Base-by-base conservation (phyloP, 2,888 invertebrate species). In the Leucophora obtusa region DNA sequence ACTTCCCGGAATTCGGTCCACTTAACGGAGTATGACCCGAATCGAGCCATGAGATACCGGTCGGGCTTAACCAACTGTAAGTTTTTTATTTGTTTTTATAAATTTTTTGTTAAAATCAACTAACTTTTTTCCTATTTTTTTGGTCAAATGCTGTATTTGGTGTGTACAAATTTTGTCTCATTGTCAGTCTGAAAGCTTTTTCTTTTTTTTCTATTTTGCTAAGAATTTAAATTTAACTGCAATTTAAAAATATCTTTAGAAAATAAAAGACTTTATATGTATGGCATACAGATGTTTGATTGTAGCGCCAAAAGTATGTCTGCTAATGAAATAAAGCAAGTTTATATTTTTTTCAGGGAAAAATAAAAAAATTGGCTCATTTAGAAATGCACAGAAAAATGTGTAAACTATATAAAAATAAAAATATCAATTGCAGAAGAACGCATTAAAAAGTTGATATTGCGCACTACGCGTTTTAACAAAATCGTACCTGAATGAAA, bases 361-460 rank as follows among this genome's bases (percentile, higher is more conserved):
- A 28, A 28, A 6, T 28, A 4, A 28, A 38, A 4, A 38, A 38
- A 38, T 62, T 43, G 18, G 21, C 43, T 62, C 11, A 6, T 47
- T 62, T 47, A 28, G 4, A 21, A 21, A 24, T 21, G 14, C 14
- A 14, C n/a, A 56, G 8, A 33, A 33, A 56, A 56, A 56, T 9
- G 10, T 53, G n/a, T 47, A 6, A 47, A 47, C 1, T 47, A 47
- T 11, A 56, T 28, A 28, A 56, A 56, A 56, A 56, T n/a, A 28
- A 56, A 28, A 56, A 56, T 28, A 15, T 56, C 28, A 56, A 56
- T 28, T 56, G 56, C 56, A 56, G n/a, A 9, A 15, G 5, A 56
- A 56, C 56, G 56, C 56, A 56, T 24, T 56, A 56, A 62, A 47
- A 47, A n/a, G 21, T n/a, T 14, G 0, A 47, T 47, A 62, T 33